Percentiles rank a stretch among this genome's conserved stretches.
Conservation (phyloP, 2,113 vertebrate species). For the Cynoglossus semilaevis region DNA sequence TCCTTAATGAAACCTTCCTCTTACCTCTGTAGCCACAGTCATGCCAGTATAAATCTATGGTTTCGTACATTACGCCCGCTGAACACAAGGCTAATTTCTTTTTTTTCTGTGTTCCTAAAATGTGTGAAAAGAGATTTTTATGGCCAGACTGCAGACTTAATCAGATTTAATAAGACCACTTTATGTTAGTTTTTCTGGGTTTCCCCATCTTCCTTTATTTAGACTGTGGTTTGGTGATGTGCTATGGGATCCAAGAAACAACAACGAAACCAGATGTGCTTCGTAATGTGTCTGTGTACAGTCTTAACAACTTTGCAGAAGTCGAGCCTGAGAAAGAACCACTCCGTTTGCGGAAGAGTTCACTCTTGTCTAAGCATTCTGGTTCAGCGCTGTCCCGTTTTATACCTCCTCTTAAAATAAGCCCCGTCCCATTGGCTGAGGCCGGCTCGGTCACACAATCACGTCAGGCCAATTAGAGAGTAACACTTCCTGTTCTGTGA, state of each 20-base stretch:
- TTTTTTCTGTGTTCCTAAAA: constrained; percentile 29
- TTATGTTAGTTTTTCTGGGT: constrained; percentile 45
- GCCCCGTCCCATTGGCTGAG: constrained; percentile 81
- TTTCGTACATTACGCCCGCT: constrained; percentile 26
- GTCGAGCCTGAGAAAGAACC: constrained; percentile 36
- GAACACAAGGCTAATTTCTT: constrained; percentile 31
- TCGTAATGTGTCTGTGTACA: constrained; percentile 59
- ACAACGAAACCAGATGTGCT: constrained; percentile 74
- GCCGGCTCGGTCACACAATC: constrained; percentile 75
- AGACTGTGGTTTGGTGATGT: constrained; percentile 68
- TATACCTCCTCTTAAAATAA: constrained; percentile 95
- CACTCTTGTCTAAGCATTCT: constrained; percentile 55
- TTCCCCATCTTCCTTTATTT: constrained; percentile 65
- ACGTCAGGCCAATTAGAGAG: constrained; percentile 83
- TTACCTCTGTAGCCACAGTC: constrained; percentile 21
- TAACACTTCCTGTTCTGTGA: constrained; percentile 85
- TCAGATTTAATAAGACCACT: constrained; percentile 44
- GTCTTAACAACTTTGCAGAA: constrained; percentile 59
- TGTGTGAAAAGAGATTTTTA: constrained; percentile 15
- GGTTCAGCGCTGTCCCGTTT: constrained; percentile 71
- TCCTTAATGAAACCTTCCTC: constrained; percentile 16
- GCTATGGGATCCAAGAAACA: constrained; percentile 67
- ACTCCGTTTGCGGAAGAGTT: constrained; percentile 52
- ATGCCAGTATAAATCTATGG: constrained; percentile 31
- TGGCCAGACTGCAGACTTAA: constrained; percentile 33